A percentile compares a stretch with the other conserved stretches of the same genome.
These are phyloP conservation scores for Dinocampus coccinellae DNA, from an alignment of 2,888 invertebrate species.

Conservation along the genomic window DNA sequence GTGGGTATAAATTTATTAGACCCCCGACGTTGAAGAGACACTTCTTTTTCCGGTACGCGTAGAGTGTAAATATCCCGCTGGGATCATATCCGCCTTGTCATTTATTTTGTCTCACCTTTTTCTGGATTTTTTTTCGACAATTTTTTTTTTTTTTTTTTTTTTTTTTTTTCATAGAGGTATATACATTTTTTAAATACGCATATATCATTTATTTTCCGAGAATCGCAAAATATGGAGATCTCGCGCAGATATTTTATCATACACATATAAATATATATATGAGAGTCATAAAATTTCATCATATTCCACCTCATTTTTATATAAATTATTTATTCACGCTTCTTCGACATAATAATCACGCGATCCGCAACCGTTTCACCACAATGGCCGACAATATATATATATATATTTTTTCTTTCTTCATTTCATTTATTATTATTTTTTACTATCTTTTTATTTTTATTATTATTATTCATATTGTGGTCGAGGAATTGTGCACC, in stretches of 20 bases:
- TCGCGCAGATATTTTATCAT: not conserved
- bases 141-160: not conserved
- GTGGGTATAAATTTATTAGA: conserved; percentile 17
- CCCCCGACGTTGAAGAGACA: conserved; percentile 28
- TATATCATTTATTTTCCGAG: not conserved
- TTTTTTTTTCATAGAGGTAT: not conserved
- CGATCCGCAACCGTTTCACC: not conserved
- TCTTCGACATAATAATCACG: conserved; percentile 8
- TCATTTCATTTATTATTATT: conserved; percentile 70
- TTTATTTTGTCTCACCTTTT: conserved; percentile 23
- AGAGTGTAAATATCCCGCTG: conserved; percentile 34
- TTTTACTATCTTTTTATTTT: conserved; percentile 65
- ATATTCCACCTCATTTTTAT: conserved; percentile 16
- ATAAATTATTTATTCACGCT: conserved; percentile 23
- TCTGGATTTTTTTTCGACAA: not conserved
- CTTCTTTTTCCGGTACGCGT: conserved; percentile 6
- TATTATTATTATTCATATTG: conserved; percentile 36
- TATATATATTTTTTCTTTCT: too few species aligned
- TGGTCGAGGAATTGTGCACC: conserved; percentile 48
- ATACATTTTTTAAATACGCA: not conserved
- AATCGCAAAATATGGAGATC: not conserved
- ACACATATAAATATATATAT: not conserved
- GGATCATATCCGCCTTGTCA: conserved; percentile 34
- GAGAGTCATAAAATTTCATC: conserved; percentile 12
- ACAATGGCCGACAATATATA: not conserved